Conservation (phyloP, 2,113 vertebrate genomes). For the Anarrhichthys ocellatus region DNA sequence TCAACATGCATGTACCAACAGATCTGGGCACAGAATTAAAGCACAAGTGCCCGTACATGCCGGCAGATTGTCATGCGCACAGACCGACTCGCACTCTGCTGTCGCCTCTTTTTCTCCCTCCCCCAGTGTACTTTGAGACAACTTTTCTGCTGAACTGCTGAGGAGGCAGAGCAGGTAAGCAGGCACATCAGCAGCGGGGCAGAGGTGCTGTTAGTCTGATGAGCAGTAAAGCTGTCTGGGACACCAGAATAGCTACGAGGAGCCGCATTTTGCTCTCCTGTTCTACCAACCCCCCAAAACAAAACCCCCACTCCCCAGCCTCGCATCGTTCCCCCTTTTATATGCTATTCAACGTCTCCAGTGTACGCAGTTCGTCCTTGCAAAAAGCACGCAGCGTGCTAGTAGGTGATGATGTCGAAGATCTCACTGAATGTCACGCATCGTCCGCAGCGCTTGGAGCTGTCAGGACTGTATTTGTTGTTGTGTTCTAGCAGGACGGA, state of each 20-base stretch:
- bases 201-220: constrained; percentile 78
- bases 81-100: constrained; percentile 8
- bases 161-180: constrained; percentile 77
- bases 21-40: constrained; percentile 37
- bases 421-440: constrained; percentile 19
- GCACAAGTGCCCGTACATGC: constrained; percentile 31
- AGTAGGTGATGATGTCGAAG: background rate
- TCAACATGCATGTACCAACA: constrained; percentile 34
- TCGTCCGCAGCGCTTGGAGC: constrained; percentile 30
- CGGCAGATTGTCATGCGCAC: constrained; percentile 11
- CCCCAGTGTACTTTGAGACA: constrained; percentile 62
- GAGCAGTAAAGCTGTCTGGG: constrained; percentile 74
- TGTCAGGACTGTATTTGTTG: constrained; percentile 56
- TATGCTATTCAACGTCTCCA: background rate
- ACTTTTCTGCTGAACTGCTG: constrained; percentile 77
- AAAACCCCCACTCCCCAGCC: background rate
- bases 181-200: constrained; percentile 75
- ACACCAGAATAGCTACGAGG: constrained; percentile 64
- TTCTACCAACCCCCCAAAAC: constrained; percentile 13
- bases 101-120: constrained; percentile 30
- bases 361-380: constrained; percentile 12
- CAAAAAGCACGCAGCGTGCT: background rate
- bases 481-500: constrained; percentile 58
- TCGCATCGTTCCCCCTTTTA: background rate
- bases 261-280: constrained; percentile 47